A percentile compares a stretch with the other conserved stretches of the same genome.
These are phyloP conservation scores for Apteryx owenii DNA, from an alignment of 2,113 vertebrate genomes.

Conservation along the genomic window DNA sequence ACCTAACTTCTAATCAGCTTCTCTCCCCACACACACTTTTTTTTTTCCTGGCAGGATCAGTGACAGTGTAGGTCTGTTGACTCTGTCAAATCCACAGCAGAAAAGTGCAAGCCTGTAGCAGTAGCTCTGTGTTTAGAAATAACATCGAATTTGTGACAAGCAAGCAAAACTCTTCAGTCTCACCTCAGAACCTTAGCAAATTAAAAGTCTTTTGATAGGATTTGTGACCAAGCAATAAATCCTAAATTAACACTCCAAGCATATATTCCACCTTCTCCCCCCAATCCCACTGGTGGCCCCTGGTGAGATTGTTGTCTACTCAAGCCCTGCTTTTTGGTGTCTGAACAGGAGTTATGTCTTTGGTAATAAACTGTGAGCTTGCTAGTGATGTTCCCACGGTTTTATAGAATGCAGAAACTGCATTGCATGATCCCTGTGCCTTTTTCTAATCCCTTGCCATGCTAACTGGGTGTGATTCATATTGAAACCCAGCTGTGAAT, in stretches of 20 bases:
- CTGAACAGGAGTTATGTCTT: not conserved
- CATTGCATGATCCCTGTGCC: not conserved
- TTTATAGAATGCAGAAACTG: not conserved
- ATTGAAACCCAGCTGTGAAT: constrained; percentile 16
- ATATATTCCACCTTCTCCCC: not conserved
- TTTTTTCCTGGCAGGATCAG: not conserved
- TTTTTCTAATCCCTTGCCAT: not conserved
- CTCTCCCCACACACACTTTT: not conserved
- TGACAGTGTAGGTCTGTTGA: not conserved
- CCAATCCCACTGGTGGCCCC: not conserved
- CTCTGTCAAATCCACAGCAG: not conserved
- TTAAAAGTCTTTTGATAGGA: not conserved
- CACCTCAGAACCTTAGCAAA: not conserved
- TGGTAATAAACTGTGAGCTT: not conserved
- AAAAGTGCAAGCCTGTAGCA: not conserved
- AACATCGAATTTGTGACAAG: not conserved
- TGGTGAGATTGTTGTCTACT: not conserved
- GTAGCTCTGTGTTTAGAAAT: not conserved
- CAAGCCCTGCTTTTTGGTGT: not conserved
- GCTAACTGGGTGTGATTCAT: constrained; percentile 32
- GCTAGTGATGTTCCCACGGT: not conserved
- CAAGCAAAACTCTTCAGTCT: not conserved
- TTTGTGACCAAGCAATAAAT: not conserved
- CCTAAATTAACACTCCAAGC: not conserved
- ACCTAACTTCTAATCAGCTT: not conserved